phyloP scores from a whole-genome alignment of 1,140 invertebrate species.

The Panagrolaimus sp. region DNA sequence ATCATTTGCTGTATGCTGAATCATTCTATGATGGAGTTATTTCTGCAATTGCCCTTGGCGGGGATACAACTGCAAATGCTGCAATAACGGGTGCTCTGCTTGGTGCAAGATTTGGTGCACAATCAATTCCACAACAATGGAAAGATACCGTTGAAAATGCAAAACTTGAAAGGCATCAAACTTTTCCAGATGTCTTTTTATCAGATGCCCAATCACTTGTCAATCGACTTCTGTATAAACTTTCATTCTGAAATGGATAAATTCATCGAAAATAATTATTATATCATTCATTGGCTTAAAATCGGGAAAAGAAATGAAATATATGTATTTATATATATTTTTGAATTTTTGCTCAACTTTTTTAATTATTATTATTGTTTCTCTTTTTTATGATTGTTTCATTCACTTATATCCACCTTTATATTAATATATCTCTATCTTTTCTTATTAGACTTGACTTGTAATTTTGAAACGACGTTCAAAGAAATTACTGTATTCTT shows the following conservation, averaged over 20 bases:
- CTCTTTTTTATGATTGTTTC: too few species aligned
- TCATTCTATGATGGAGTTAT: constrained; percentile 23
- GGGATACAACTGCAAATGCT: constrained; percentile 27
- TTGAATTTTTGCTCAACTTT: too few species aligned
- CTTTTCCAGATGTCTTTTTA: constrained; percentile 24
- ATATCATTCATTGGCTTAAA: too few species aligned
- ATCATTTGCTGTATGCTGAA: constrained; percentile 19
- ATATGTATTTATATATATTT: too few species aligned
- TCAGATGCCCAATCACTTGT: constrained; percentile 21
- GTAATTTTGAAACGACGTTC: too few species aligned
- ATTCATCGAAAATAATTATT: background rate
- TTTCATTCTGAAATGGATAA: constrained; percentile 16
- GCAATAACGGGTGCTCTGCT: constrained; percentile 23
- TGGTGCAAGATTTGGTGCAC: constrained; percentile 21
- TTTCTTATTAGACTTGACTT: too few species aligned
- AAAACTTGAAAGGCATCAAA: constrained; percentile 20
- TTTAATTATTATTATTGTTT: too few species aligned
- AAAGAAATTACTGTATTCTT: too few species aligned
- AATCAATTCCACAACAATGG: constrained; percentile 21
- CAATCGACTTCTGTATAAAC: constrained; percentile 25
- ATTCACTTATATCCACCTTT: too few species aligned
- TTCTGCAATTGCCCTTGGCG: constrained; percentile 16
- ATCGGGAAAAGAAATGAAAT: too few species aligned
- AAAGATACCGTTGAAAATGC: constrained; percentile 18
- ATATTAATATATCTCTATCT: too few species aligned